Evolutionary conservation across 2,888 invertebrate species (phyloP), one percentile per base, ranked within the genome.

Genomic region (Lasioglossum zephyrum): DNA sequence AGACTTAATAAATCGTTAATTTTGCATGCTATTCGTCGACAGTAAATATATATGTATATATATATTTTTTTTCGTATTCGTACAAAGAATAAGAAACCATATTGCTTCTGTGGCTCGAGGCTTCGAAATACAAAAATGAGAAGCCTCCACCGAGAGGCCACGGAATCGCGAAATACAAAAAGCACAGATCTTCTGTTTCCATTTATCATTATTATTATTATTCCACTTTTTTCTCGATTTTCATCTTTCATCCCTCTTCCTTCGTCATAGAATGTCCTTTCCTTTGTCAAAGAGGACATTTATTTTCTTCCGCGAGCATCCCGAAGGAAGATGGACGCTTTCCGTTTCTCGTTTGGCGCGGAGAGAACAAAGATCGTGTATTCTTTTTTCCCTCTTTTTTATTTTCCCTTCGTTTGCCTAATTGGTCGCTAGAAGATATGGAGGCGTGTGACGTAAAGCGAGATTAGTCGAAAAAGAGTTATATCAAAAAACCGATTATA

Each of bases 401-500:
- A 39, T 18, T 60, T 44, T n/a, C 31, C 44, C 11, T 80, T 77
- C 75, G 77, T 80, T 77, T 73, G 87, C 77, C 84, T 82, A 86
- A 85, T 89, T 88, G 88, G 89, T 88, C 90, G 89, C 90, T 90
- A 91, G 87, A 87, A 89, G 90, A 89, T 92, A 90, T 84, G 89
- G 87, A 91, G 79, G 88, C 91, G 88, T 88, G 88, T 89, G 86
- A 89, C 86, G 75, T 77, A 92, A 44, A 91, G 89, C 92, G 89
- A 90, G 91, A 90, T 90, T 89, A 90, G 90, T 91, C 90, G 92
- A 93, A 92, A 66, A 90, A 92, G 89, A 92, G 91, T 93, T 92
- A 91, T 88, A 88, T 92, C 57, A 91, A 94, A 93, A 92, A 93
- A 92, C 88, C 87, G 90, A 91, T 93, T 93, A 92, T 88, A 93